Conservation (phyloP, 1,140 invertebrate genomes). For the Drosophila bocqueti region DNA sequence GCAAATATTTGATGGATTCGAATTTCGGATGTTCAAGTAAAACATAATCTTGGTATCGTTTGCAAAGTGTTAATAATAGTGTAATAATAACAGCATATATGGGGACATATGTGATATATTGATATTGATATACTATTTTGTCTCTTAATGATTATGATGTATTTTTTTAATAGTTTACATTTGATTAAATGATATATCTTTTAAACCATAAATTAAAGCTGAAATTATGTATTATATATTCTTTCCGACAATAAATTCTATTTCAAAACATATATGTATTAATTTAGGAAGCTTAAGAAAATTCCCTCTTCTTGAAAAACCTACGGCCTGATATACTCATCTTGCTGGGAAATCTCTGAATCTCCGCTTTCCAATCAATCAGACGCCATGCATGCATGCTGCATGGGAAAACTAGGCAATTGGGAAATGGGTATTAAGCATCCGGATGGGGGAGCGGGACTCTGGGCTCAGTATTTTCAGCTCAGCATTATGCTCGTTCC, state of each 20-base stretch:
- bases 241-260: background rate
- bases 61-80: background rate
- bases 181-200: too few relatives aligned
- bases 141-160: too few relatives aligned
- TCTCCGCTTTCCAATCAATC: conserved; percentile 73
- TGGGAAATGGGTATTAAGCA: conserved; percentile 56
- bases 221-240: too few relatives aligned
- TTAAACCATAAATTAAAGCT: too few relatives aligned
- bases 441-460: conserved; percentile 20
- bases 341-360: conserved; percentile 8
- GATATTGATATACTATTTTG: too few relatives aligned
- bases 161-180: too few relatives aligned
- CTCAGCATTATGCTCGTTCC: conserved; percentile 29
- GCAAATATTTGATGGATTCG: background rate
- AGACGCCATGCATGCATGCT: conserved; percentile 43
- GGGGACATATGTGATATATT: too few relatives aligned
- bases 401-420: conserved; percentile 78
- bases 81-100: background rate
- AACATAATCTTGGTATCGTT: background rate
- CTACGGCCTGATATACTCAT: background rate
- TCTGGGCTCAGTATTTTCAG: conserved; percentile 33
- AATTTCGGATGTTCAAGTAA: background rate
- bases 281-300: background rate
- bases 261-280: background rate
- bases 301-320: background rate